Evolutionary conservation across 2,113 vertebrate genomes (phyloP), one percentile per base, ranked within the genome.

Genomic region (Corvus hawaiiensis): DNA sequence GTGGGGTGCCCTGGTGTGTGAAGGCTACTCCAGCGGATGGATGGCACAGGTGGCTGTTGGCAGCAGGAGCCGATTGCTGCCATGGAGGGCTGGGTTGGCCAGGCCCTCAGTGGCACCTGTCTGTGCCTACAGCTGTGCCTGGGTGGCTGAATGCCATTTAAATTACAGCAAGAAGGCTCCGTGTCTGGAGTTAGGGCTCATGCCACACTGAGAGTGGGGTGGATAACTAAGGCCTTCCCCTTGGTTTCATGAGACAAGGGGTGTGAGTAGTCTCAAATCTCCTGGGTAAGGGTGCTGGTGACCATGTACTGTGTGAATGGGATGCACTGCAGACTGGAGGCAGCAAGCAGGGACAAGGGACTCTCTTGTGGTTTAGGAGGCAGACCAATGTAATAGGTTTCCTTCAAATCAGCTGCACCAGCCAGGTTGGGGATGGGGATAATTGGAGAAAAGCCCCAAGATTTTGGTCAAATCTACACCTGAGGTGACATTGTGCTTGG

Each of bases 251-350:
- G 33, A 54, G 26, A 10, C 17, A 13, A 4, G 2, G 5, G 46
- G 20, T 82, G 59, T 46, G 43, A 39, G 22, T n/a, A 27, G 32
- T 27, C 35, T 32, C n/a, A 32, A 16, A 27, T 13, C 23, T 58
- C 52, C 37, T 16, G 52, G 11, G 10, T 35, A 32, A n/a, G 44
- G 9, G 5, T 58, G 33, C 19, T 52, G 69, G 11, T 81, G 21
- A 2, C n/a, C 4, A 0, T 8, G 22, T 10, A 2, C n/a, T 22
- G 2, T 7, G 11, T 12, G 37, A 58, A 63, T 4, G 9, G 32
- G 30, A 44, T 4, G 3, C 1, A 1, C 32, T 56, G 56, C 32
- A 49, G 48, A 48, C 19, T 23, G 24, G 28, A 54, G 46, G n/a
- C 44, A 7, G 3, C 23, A 14, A 20, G 46, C 33, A 52, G 49